Evolutionary conservation across 2,797 vertebrate species (phyloP), one percentile per base, ranked within the genome.

Genomic region (Amazona ochrocephala): DNA sequence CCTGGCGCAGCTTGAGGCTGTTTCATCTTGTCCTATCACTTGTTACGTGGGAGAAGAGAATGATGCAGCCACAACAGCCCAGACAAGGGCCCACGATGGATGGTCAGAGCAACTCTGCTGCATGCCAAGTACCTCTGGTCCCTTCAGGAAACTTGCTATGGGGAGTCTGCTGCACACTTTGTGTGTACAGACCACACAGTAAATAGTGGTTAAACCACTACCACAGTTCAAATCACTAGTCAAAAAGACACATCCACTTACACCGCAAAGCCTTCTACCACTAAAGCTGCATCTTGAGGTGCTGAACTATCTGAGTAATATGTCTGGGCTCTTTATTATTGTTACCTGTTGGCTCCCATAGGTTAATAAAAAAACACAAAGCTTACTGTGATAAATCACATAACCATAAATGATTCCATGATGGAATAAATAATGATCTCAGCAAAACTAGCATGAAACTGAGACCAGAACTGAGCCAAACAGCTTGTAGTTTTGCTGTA

Each of bases 251-350:
- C 19, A 45, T 17, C 11, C 48, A 53, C 10, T 32, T 51, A 22
- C 20, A 62, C 23, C 0, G 0, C 26, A n/a, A 79, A 66, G 30
- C 4, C 15, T 74, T 44, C 1, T 1, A 26, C 29, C 45, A 29
- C 19, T 66, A 9, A 32, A 51, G 20, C 16, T 67, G 30, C 39
- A 22, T 11, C 32, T 58, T 60, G 42, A 93, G 15, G 21, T 41
- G 29, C 41, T 74, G 68, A 82, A 67, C 23, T 44, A 19, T 11
- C 39, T 26, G 30, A 34, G 3, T 34, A 73, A 39, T 9, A 37
- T 23, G 16, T 30, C 51, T 73, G 14, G 7, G 7, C 4, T 87
- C 17, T 37, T 72, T 72, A 41, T 48, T 39, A 13, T 27, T 45
- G 6, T 42, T 81, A 54, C 9, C 39, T 79, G 20, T 30, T 53